A percentile compares a stretch with the other conserved stretches of the same genome.
Evolutionary conservation across 1,140 invertebrate species (phyloP).

Genomic region (Anoplophora glabripennis): DNA sequence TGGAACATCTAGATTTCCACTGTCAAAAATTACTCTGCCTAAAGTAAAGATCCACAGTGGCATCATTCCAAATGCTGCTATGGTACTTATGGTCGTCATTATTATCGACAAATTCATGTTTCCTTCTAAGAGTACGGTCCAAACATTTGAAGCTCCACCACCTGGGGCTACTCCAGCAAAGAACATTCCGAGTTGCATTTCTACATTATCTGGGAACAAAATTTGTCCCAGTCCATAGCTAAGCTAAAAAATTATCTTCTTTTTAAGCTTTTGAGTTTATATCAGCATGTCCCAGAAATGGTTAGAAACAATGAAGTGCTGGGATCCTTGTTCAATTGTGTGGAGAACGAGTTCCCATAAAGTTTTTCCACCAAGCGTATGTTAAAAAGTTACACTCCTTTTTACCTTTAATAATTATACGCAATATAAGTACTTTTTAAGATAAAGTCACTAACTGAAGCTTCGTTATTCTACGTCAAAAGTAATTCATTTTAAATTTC

Average conservation of each 20-base stretch:
- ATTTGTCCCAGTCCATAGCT: conserved; percentile 71
- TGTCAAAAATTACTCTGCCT: conserved; percentile 65
- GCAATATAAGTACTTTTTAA: too few relatives aligned
- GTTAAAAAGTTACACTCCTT: too few relatives aligned
- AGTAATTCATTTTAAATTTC: neutral
- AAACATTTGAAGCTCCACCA: conserved; percentile 92
- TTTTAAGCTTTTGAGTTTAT: too few relatives aligned
- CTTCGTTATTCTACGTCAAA: neutral
- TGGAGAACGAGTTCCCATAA: too few relatives aligned
- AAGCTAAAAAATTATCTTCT: conserved; percentile 58
- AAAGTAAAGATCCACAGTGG: conserved; percentile 93
- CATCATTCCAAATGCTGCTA: conserved; percentile 64
- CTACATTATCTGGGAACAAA: conserved; percentile 68
- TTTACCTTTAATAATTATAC: too few relatives aligned
- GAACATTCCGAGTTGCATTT: conserved; percentile 83
- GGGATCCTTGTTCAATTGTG: neutral
- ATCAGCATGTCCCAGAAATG: too few relatives aligned
- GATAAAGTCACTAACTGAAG: too few relatives aligned
- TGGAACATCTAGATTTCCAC: conserved; percentile 60
- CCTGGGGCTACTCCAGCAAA: conserved; percentile 90
- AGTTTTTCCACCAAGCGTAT: too few relatives aligned
- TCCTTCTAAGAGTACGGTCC: conserved; percentile 83
- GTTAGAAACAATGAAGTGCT: neutral
- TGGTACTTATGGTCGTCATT: conserved; percentile 82
- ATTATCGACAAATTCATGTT: conserved; percentile 88